Conservation (phyloP, 2,797 vertebrate genomes). For the Lagocephalus sceleratus region DNA sequence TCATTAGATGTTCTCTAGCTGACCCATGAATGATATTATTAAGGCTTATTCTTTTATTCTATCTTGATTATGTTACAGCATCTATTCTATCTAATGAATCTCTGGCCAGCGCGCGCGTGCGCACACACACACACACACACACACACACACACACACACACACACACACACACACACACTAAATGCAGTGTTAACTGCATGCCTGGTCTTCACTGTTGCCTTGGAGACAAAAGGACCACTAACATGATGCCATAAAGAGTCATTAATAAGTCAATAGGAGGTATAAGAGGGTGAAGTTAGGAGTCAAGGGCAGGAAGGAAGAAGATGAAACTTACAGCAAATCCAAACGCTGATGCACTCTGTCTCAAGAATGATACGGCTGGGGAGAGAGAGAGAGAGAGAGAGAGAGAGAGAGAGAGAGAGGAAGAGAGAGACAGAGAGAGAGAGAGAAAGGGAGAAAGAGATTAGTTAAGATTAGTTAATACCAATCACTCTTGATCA, state of each 20-base stretch:
- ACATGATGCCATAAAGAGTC: slow-evolving; percentile 22
- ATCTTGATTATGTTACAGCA: background rate
- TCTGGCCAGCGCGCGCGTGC: too few relatives aligned
- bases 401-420: too few relatives aligned
- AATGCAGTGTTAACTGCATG: slow-evolving; percentile 1
- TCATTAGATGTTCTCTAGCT: slow-evolving; percentile 24
- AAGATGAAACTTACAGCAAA: slow-evolving; percentile 90
- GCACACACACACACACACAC: too few relatives aligned
- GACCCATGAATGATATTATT: slow-evolving; percentile 22
- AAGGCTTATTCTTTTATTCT: slow-evolving; percentile 1
- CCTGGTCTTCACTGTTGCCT: slow-evolving; percentile 53
- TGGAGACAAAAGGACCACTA: slow-evolving; percentile 61
- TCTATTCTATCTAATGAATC: too few relatives aligned
- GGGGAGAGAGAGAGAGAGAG: slow-evolving; percentile 45
- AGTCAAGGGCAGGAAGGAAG: slow-evolving; percentile 47
- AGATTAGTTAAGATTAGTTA: too few relatives aligned
- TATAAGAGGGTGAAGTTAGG: slow-evolving; percentile 41
- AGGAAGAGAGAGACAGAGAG: slow-evolving; percentile 3
- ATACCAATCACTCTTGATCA: background rate
- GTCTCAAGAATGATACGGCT: slow-evolving; percentile 97
- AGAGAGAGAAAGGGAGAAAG: slow-evolving; percentile 14
- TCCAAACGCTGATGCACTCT: slow-evolving; percentile 97
- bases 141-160: too few relatives aligned
- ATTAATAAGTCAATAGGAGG: slow-evolving; percentile 65
- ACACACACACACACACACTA: slow-evolving; percentile 4